Percentiles rank a stretch among this genome's conserved stretches.
Evolutionary conservation across 2,888 invertebrate genomes (phyloP).

Genomic region (Chesias legatella): DNA sequence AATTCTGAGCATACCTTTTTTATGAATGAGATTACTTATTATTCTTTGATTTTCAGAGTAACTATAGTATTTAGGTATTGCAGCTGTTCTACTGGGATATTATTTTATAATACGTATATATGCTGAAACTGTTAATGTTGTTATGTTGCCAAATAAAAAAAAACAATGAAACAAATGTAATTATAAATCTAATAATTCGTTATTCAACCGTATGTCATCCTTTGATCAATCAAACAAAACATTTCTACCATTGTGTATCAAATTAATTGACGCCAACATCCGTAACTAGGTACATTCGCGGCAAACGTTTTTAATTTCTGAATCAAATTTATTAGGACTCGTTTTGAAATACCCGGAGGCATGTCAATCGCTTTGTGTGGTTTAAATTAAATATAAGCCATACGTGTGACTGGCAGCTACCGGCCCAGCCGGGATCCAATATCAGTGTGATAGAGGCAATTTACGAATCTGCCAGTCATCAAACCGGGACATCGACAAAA

Average conservation of each 20-base stretch:
- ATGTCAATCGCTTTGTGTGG: constrained; percentile 72
- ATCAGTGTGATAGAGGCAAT: constrained; percentile 64
- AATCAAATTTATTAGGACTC: constrained; percentile 54
- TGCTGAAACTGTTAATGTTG: no score
- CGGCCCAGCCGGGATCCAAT: constrained; percentile 51
- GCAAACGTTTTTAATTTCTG: constrained; percentile 44
- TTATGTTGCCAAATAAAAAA: no score
- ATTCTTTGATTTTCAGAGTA: no score
- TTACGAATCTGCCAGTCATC: constrained; percentile 70
- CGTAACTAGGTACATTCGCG: constrained; percentile 45
- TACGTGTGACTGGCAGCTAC: constrained; percentile 54
- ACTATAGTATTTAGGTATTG: no score
- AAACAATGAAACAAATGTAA: no score
- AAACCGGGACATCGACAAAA: constrained; percentile 42
- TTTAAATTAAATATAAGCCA: constrained; percentile 71
- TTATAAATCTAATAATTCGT: no score
- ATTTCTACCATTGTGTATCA: constrained; percentile 27
- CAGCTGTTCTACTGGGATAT: no score
- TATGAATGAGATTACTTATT: no score
- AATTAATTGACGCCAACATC: constrained; percentile 40
- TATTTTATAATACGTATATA: no score
- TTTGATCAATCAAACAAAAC: constrained; percentile 2
- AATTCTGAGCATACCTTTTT: no score
- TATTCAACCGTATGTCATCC: no score
- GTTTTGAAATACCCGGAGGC: constrained; percentile 63